Base-by-base conservation (phyloP, 2,113 vertebrate species). In the Gymnorhina tibicen region DNA sequence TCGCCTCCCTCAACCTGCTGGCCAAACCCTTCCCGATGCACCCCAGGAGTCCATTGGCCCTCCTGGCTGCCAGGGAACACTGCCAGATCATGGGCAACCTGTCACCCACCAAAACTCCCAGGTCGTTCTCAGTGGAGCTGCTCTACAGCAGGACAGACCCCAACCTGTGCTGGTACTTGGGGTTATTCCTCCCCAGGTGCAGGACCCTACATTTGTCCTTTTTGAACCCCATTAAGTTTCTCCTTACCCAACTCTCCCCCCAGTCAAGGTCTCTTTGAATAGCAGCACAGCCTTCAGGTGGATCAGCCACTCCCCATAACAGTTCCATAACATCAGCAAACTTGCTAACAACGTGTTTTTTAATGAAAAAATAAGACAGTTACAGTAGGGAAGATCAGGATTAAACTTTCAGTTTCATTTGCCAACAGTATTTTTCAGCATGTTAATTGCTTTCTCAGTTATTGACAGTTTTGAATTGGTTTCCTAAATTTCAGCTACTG, bases 81-180 rank as follows among this genome's bases (percentile, higher is more conserved):
- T 49, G 14, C 14, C 0, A 0, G 11, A 2, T 50, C 26, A 13
- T 15, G 24, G 69, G 3, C 39, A 75, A 2, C 19, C n/a, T 60
- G 16, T 46, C 7, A 53, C 4, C 28, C 62, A 68, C 53, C 39
- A 26, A 30, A 28, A 46, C 6, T 53, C 44, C 16, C 37, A 44
- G 2, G 10, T 39, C 7, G 8, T 81, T 52, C 60, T 52, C 46
- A 46, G 37, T 10, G 16, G 20, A 68, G 39, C 28, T 53, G 19
- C 20, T 53, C 53, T 60, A 2, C 37, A 42, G 30, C 67, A 42
- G 30, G 6, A 42, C 23, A 52, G 23, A 24, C 19, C 33, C 16
- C 16, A 27, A 0, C 3, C 23, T 60, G 13, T 53, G 37, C 47
- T 78, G 75, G 30, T 63, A 16, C 68, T 59, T 50, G 28, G 50